phyloP scores from a whole-genome alignment of 2,113 vertebrate genomes.

The Picathartes gymnocephalus region DNA sequence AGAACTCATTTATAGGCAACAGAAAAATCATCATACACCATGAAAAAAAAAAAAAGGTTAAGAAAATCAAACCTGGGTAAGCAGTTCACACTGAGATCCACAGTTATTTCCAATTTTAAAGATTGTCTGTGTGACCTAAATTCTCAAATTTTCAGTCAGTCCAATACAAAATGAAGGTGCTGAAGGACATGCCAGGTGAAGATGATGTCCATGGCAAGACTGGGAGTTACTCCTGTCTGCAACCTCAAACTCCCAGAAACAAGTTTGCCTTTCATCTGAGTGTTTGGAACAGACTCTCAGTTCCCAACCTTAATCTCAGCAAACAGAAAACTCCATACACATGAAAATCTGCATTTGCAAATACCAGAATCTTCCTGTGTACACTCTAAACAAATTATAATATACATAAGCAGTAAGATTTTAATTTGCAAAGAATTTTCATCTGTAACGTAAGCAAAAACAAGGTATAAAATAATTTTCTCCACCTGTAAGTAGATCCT shows the following conservation, averaged over 20 bases:
- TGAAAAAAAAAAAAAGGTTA: too few relatives aligned
- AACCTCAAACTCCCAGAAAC: neutral
- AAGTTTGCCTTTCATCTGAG: rapidly evolving
- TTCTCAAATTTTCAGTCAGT: neutral
- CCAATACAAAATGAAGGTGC: neutral
- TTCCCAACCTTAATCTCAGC: neutral
- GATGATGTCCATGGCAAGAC: neutral
- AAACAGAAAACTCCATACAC: neutral
- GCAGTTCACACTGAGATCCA: neutral
- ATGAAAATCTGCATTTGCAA: neutral
- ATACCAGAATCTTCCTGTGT: neutral
- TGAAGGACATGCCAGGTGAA: neutral
- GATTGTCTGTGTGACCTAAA: neutral
- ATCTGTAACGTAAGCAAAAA: neutral
- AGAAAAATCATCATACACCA: neutral
- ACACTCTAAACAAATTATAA: neutral
- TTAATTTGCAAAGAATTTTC: neutral
- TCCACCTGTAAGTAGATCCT: neutral
- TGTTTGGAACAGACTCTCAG: neutral
- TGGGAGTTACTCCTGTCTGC: neutral
- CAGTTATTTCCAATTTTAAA: neutral
- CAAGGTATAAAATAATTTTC: neutral
- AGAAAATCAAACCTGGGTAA: neutral
- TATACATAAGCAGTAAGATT: neutral
- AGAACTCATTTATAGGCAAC: neutral